Conservation (phyloP, 1,140 invertebrate species). For the Atta cephalotes region DNA sequence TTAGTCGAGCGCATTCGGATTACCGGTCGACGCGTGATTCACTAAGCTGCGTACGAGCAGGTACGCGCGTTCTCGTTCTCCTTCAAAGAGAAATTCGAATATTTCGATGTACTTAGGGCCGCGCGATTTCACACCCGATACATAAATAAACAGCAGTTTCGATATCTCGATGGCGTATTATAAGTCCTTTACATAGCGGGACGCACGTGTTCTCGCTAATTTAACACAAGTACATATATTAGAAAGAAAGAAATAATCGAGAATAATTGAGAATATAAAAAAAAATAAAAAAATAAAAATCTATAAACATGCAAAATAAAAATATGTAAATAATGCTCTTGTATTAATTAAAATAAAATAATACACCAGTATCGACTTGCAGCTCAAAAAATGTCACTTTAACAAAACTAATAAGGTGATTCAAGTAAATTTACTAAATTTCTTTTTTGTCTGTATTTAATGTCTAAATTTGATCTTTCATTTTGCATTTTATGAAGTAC, state of each 20-base stretch:
- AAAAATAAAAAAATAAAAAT: background rate
- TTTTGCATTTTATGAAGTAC: background rate
- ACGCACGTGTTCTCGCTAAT: background rate
- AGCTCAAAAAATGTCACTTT: background rate
- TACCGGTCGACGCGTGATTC: conserved; percentile 71
- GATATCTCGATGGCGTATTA: conserved; percentile 33
- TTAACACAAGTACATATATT: background rate
- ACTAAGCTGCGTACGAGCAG: conserved; percentile 53
- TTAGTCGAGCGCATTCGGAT: conserved; percentile 75
- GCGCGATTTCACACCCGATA: conserved; percentile 40
- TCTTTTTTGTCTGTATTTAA: background rate
- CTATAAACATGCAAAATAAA: background rate
- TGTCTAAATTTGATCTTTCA: background rate
- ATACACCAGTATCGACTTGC: background rate
- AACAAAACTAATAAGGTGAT: background rate
- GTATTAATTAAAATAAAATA: background rate
- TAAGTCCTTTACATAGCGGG: background rate
- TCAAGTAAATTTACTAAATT: background rate
- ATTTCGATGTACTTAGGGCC: conserved; percentile 43
- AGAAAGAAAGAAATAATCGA: background rate
- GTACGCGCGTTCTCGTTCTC: conserved; percentile 23
- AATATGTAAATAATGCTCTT: background rate
- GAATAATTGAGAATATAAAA: no score
- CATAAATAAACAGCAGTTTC: conserved; percentile 31
- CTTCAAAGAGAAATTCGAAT: conserved; percentile 23